Conservation (phyloP, 2,113 vertebrate species). For the Caloenas nicobarica region DNA sequence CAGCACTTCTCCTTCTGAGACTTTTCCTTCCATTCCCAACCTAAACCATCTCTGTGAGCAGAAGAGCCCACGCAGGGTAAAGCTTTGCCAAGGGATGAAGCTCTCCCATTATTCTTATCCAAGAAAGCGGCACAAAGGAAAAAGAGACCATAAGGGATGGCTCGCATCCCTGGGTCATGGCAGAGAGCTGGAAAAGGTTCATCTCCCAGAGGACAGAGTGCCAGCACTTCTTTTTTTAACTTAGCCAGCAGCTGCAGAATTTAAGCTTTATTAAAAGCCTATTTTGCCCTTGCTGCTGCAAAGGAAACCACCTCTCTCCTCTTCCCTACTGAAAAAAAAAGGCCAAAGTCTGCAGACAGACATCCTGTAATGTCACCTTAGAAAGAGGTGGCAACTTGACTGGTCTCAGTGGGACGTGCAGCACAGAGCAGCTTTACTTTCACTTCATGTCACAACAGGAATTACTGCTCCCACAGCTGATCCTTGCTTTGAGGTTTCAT, state of each 20-base stretch:
- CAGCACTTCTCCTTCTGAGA: neutral
- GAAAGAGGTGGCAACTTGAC: neutral
- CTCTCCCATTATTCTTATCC: neutral
- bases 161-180: neutral
- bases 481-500: neutral
- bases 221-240: constrained; percentile 38
- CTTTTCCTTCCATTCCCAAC: neutral
- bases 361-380: constrained; percentile 24
- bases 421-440: neutral
- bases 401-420: neutral
- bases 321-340: constrained; percentile 15
- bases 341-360: neutral
- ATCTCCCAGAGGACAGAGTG: constrained; percentile 22
- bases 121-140: neutral
- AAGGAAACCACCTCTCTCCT: constrained; percentile 22
- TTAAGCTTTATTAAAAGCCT: constrained; percentile 28
- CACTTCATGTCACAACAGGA: neutral
- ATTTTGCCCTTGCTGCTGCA: constrained; percentile 14
- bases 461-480: neutral
- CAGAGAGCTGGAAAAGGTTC: constrained; percentile 20
- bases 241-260: constrained; percentile 44
- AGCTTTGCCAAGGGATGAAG: neutral
- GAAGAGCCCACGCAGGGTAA: neutral
- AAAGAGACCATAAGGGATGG: constrained; percentile 1
- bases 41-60: neutral